phyloP scores from a whole-genome alignment of 2,888 invertebrate genomes.

The Tetragonisca angustula region DNA sequence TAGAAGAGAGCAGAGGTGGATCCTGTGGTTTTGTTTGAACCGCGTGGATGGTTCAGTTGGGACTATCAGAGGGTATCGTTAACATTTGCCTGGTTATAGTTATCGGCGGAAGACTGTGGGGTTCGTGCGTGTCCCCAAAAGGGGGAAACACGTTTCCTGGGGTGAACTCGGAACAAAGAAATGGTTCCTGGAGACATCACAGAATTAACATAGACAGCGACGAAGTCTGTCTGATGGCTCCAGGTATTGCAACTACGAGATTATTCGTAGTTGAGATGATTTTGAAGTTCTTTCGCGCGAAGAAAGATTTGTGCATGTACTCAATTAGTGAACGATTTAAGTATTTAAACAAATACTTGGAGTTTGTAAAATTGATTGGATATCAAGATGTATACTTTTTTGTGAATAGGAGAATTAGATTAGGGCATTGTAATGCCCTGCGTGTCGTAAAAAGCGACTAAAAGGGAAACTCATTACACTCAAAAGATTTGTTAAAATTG shows the following conservation, averaged over 20 bases:
- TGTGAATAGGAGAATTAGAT: too few relatives aligned
- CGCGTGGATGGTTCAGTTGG: neutral
- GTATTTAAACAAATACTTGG: too few relatives aligned
- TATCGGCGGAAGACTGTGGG: slow-evolving; percentile 12
- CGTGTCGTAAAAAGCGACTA: too few relatives aligned
- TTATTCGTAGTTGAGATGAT: neutral
- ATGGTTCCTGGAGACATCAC: neutral
- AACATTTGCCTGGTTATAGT: slow-evolving; percentile 44
- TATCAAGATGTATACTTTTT: too few relatives aligned
- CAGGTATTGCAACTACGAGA: too few relatives aligned
- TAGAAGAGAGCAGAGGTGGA: neutral
- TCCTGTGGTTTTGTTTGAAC: slow-evolving; percentile 18
- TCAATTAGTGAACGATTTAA: too few relatives aligned
- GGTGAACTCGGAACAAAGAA: slow-evolving; percentile 27
- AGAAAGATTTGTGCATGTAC: neutral
- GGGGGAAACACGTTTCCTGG: slow-evolving; percentile 12
- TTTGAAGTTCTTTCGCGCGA: neutral
- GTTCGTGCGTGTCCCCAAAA: slow-evolving; percentile 8
- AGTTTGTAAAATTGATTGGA: too few relatives aligned
- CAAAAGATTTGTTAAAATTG: too few relatives aligned
- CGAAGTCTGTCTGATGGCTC: neutral
- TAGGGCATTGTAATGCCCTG: too few relatives aligned
- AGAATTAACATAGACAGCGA: neutral
- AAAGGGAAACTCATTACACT: too few relatives aligned
- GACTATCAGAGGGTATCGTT: slow-evolving; percentile 69